Percentiles rank a stretch among this genome's conserved stretches.
Conservation (phyloP, 2,797 vertebrate genomes). For the Rhincodon typus region DNA sequence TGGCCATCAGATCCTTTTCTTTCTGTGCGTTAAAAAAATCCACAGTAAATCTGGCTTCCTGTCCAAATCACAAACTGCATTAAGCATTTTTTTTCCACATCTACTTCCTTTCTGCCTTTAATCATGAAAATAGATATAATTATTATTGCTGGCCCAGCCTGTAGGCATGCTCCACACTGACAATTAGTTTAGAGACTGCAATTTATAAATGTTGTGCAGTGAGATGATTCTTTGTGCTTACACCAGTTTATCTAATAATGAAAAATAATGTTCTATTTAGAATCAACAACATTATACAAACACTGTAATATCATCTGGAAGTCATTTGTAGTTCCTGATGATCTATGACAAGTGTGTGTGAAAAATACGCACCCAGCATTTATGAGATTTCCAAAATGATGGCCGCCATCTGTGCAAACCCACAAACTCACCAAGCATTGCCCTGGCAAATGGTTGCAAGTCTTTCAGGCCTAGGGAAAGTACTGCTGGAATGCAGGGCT, state of each 20-base stretch:
- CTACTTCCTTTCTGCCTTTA: slow-evolving; percentile 68
- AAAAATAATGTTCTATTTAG: slow-evolving; percentile 69
- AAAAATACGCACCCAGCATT: slow-evolving; percentile 61
- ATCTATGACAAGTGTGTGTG: slow-evolving; percentile 68
- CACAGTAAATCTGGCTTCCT: slow-evolving; percentile 63
- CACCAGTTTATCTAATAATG: slow-evolving; percentile 66
- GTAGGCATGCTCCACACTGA: slow-evolving; percentile 62
- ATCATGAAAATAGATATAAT: slow-evolving; percentile 77
- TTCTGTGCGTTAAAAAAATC: slow-evolving; percentile 41
- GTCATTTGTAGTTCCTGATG: slow-evolving; percentile 69
- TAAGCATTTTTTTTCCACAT: slow-evolving; percentile 70
- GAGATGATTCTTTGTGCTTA: slow-evolving; percentile 60
- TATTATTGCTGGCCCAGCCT: slow-evolving; percentile 68
- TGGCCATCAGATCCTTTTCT: slow-evolving; percentile 48
- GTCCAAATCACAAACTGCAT: slow-evolving; percentile 69
- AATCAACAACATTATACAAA: slow-evolving; percentile 69
- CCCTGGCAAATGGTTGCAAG: slow-evolving; percentile 59
- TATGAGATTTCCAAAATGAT: slow-evolving; percentile 66
- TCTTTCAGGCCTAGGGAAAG: slow-evolving; percentile 58
- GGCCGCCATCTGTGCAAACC: slow-evolving; percentile 78
- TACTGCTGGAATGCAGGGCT: slow-evolving; percentile 72
- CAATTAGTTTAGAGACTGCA: slow-evolving; percentile 69
- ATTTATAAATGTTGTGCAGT: slow-evolving; percentile 67
- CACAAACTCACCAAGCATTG: slow-evolving; percentile 55
- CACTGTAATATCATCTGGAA: slow-evolving; percentile 76